Conservation (phyloP, 2,797 vertebrate species). For the Molossus molossus region DNA sequence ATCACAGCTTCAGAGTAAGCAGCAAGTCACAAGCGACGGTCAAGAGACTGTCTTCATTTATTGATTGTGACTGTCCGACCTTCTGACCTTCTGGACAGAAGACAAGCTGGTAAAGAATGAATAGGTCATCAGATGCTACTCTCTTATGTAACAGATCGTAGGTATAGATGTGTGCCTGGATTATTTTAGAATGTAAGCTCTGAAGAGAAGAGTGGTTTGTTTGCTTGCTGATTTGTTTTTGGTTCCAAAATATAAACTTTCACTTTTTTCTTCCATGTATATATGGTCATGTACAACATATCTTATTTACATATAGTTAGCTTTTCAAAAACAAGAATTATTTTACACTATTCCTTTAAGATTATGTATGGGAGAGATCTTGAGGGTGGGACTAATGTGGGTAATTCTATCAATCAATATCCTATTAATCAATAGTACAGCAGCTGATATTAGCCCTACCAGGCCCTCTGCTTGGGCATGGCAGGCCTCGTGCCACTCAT, state of each 20-base stretch:
- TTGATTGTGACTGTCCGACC: neutral
- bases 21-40: neutral
- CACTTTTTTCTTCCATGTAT: neutral
- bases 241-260: neutral
- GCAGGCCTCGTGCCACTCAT: neutral
- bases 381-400: neutral
- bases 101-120: neutral
- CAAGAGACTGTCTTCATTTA: neutral
- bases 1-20: neutral
- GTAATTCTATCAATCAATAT: neutral
- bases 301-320: neutral
- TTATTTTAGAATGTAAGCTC: slow-evolving; percentile 32
- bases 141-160: neutral
- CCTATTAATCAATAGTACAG: neutral
- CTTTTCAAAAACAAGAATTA: neutral
- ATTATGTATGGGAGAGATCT: neutral
- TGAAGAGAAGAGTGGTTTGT: neutral
- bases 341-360: neutral
- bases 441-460: neutral
- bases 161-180: neutral
- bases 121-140: neutral
- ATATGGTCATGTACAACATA: neutral
- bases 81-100: slow-evolving; percentile 8
- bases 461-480: neutral
- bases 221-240: neutral